Evolutionary conservation across 2,888 invertebrate species (phyloP), one percentile per base, ranked within the genome.

Genomic region (Drosophila vallismaia): DNA sequence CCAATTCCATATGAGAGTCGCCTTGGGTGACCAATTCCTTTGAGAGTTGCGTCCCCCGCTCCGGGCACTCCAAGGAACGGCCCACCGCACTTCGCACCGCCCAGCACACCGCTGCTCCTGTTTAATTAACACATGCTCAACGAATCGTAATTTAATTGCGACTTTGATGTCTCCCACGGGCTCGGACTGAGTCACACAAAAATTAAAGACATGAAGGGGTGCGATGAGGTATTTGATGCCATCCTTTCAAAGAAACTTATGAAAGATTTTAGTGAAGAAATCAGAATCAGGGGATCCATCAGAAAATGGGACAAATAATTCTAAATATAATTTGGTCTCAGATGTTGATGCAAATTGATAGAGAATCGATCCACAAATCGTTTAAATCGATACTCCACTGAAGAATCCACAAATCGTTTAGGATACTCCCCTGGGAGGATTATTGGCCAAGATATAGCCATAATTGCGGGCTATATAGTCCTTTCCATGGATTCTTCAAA

Each of bases 121-220:
- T 89, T 71, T 90, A 90, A 89, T 89, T 90, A 90, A 90, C 90
- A 89, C 85, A 87, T 89, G 90, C 88, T 90, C 89, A 83, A 71
- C 90, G 89, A 89, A 88, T 88, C 88, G 90, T 89, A 90, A 90
- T 90, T 89, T 85, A 87, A 90, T 89, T 90, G 87, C 80, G 77
- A 74, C 77, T 72, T 71, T 71, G 75, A 60, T 57, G 72, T 71
- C 54, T 45, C 68, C 71, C 73, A 53, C 44, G 69, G 59, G 57
- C 40, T 6, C n/a, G 19, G 12, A 28, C 54, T 63, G 54, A 72
- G 72, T 72, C 73, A 72, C 54, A 62, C 53, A 50, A 63, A 48
- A 29, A 31, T 46, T 40, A 26, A 72, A 63, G 69, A 72, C 50
- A 49, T 38, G 38, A 14, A n/a, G n/a, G 36, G 36, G 36, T n/a